Evolutionary conservation across 2,113 vertebrate species (phyloP), one percentile per base, ranked within the genome.

Genomic region (Oncorhynchus gorbuscha): DNA sequence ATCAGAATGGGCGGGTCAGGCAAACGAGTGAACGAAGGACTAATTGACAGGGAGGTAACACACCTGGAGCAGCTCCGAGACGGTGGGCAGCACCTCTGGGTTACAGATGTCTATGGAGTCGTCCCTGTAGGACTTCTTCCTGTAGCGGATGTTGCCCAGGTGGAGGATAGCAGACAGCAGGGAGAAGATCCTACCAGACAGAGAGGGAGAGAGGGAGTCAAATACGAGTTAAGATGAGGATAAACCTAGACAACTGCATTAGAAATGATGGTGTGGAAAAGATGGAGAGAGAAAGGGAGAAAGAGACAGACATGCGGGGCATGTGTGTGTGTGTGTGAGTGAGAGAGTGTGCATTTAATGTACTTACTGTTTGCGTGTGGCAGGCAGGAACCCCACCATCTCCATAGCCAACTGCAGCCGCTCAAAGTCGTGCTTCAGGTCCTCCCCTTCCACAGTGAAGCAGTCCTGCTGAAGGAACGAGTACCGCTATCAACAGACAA

Each of bases 371-470:
- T 93, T 97, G 76, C 96, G 93, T 0, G 96, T 98, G 87, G 92
- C 90, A 24, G 97, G 96, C 80, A 99, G 96, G 84, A 99, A 99
- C 58, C 98, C 98, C 92, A 99, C 98, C 98, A 99, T 99, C 92
- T 99, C 98, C 98, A 99, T 99, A 73, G 97, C 98, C 30, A 99
- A 89, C 70, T 99, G 97, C 62, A 99, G 92, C 51, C 98, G 93
- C 90, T 99, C 97, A 85, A 99, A 99, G 92, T 99, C 98, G 80
- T 99, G 98, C 86, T 95, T 98, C 90, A 99, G 91, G 93, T 99
- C 98, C 88, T 99, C 98, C 69, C 96, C 97, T 87, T 99, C 98
- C 26, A 97, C 97, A 0, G 92, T 94, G 89, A 97, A 97, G 83
- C 95, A 97, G 89, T 98, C 96, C 97, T 98, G 90, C 30, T 70